These are phyloP conservation scores for Rhipidura dahli DNA, from an alignment of 2,113 vertebrate species.

Conservation along the genomic window DNA sequence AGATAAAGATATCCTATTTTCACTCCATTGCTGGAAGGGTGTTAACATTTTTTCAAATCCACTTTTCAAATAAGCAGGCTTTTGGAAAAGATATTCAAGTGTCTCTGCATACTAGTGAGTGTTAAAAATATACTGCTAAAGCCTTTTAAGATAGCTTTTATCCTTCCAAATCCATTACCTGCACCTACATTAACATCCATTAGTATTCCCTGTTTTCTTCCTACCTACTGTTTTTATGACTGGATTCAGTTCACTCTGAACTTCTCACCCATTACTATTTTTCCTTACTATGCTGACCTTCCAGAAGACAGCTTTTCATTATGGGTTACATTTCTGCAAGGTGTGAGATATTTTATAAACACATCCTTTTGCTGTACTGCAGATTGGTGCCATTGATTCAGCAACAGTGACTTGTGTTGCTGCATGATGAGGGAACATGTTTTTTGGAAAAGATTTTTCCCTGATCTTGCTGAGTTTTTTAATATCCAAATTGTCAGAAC, in stretches of 20 bases:
- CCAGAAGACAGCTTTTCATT: background rate
- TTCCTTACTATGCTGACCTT: background rate
- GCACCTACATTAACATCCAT: background rate
- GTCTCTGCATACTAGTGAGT: background rate
- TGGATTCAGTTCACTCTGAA: background rate
- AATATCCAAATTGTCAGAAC: background rate
- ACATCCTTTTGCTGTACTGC: background rate
- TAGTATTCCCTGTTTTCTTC: background rate
- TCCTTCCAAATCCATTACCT: background rate
- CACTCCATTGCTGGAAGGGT: background rate
- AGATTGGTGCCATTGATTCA: background rate
- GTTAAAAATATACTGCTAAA: background rate
- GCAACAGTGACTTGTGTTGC: background rate
- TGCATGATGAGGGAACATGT: background rate
- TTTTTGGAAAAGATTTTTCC: background rate
- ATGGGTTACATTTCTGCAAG: background rate
- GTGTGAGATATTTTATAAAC: background rate
- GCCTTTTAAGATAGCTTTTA: background rate
- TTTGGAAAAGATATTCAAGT: conserved; percentile 28
- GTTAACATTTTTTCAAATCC: background rate
- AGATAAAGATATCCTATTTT: background rate
- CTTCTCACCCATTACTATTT: background rate
- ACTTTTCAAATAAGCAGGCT: conserved; percentile 14
- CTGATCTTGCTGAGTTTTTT: background rate
- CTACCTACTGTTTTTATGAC: background rate